Evolutionary conservation across 2,797 vertebrate genomes (phyloP).

Genomic region (Phrynocephalus vlangalii): DNA sequence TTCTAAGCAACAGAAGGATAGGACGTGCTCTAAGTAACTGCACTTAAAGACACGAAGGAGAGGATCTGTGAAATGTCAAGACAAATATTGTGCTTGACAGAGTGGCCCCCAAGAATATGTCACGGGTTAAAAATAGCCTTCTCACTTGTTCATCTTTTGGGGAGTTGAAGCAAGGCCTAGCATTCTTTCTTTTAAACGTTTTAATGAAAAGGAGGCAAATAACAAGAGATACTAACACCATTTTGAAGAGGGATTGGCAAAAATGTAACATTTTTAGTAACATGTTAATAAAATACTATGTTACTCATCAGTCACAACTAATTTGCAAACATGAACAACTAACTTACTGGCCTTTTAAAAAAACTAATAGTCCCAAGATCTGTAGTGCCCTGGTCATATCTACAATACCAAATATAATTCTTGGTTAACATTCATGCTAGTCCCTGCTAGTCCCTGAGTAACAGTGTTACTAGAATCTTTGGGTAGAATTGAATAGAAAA

Average conservation of each 20-base stretch:
- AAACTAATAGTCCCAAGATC: no score
- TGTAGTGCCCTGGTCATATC: no score
- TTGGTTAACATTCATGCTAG: neutral
- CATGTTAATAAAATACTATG: neutral
- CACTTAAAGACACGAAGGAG: neutral
- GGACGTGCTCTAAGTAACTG: neutral
- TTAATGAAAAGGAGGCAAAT: neutral
- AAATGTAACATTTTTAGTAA: neutral
- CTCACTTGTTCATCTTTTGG: neutral
- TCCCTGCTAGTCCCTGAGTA: neutral
- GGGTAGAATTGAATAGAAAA: no score
- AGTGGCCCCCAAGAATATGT: neutral
- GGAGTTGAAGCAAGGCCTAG: neutral
- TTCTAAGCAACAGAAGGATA: neutral
- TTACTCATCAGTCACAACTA: neutral
- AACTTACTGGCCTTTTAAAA: neutral
- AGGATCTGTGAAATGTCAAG: neutral
- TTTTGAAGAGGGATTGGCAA: neutral
- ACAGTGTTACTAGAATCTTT: neutral
- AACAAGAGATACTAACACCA: no score
- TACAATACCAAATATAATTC: no score
- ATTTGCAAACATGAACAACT: neutral
- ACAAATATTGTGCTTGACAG: neutral
- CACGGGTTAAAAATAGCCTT: neutral
- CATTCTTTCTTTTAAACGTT: neutral